A percentile compares a stretch with the other conserved stretches of the same genome.
Evolutionary conservation across 2,113 vertebrate genomes (phyloP).

Genomic region (Pelecanus crispus): DNA sequence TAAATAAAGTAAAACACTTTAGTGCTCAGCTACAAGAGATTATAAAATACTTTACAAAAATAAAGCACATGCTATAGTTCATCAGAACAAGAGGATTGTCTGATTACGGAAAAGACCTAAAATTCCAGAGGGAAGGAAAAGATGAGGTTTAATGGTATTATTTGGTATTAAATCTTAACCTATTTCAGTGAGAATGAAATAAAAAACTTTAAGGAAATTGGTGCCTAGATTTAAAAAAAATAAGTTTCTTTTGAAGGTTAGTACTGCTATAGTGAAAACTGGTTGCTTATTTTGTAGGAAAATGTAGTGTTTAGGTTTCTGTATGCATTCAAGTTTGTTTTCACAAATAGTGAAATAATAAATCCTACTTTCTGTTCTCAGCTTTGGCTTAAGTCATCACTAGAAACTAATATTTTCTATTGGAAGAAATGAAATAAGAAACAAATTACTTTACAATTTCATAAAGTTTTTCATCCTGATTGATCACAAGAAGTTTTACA

Average conservation of each 20-base stretch:
- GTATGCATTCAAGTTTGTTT: not conserved
- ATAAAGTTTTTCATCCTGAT: not conserved
- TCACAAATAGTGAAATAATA: not conserved
- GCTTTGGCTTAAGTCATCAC: not conserved
- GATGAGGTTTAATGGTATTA: slow-evolving; percentile 16
- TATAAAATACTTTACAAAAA: slow-evolving; percentile 37
- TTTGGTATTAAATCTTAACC: slow-evolving; percentile 40
- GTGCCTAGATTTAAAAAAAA: not conserved
- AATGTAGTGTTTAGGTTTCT: not conserved
- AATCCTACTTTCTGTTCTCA: not conserved
- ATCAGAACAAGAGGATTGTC: not conserved
- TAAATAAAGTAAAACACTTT: slow-evolving; percentile 68
- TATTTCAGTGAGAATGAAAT: slow-evolving; percentile 2
- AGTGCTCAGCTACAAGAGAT: slow-evolving; percentile 49
- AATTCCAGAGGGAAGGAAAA: slow-evolving; percentile 9
- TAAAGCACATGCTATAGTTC: not conserved
- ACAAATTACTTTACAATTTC: not conserved
- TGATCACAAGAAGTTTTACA: not conserved
- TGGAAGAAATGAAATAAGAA: not conserved
- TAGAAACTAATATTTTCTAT: not conserved
- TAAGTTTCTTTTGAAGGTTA: not conserved
- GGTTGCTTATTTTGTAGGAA: not conserved
- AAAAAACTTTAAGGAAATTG: not conserved
- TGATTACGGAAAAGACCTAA: slow-evolving; percentile 36
- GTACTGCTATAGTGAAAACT: not conserved